phyloP scores from a whole-genome alignment of 2,797 vertebrate species.

The Eospalax fontanierii region DNA sequence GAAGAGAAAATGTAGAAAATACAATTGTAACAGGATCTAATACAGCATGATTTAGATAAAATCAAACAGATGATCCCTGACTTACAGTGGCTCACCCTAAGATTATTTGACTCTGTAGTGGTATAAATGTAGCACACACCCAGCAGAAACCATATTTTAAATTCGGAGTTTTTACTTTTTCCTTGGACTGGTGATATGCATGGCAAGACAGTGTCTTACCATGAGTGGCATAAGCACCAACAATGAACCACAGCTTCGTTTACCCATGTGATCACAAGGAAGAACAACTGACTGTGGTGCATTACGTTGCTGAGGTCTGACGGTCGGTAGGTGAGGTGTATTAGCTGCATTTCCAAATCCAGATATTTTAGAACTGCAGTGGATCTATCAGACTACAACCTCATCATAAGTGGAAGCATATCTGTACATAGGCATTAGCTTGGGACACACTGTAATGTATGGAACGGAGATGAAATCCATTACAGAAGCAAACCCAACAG shows the following conservation, averaged over 20 bases:
- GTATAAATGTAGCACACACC: neutral
- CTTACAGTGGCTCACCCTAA: neutral
- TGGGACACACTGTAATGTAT: neutral
- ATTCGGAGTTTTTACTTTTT: neutral
- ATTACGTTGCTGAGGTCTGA: neutral
- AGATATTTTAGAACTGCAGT: neutral
- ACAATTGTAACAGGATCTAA: neutral
- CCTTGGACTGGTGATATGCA: neutral
- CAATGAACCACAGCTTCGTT: neutral
- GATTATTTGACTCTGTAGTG: neutral
- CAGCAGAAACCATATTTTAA: neutral
- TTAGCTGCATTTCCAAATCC: neutral
- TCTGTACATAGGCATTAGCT: neutral
- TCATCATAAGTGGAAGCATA: neutral
- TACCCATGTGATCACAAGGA: neutral
- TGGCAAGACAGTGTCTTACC: neutral
- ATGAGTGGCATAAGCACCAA: neutral
- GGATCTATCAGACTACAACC: neutral
- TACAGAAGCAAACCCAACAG: slow-evolving; percentile 65
- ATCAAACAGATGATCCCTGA: neutral
- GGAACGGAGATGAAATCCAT: slow-evolving; percentile 16
- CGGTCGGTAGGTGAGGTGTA: neutral
- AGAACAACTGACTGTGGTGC: neutral
- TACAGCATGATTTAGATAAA: neutral
- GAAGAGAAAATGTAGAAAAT: slow-evolving; percentile 15